Base-by-base conservation (phyloP, 2,888 invertebrate species). In the Mesopsocus fuscifrons region DNA sequence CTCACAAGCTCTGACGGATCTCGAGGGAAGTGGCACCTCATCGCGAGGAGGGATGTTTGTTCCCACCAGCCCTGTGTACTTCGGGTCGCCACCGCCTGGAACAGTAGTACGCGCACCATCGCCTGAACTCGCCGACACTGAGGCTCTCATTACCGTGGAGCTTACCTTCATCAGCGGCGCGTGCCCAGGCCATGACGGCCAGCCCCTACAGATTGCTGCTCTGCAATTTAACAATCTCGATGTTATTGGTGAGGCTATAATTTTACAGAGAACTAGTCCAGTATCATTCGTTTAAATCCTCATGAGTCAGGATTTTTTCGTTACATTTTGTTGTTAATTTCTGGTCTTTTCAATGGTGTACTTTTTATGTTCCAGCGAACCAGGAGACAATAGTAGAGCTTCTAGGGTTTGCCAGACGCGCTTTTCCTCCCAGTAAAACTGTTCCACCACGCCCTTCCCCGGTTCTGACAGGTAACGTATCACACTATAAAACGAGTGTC, bases 351-450 rank as follows among this genome's bases (percentile, higher is more conserved):
- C n/a, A n/a, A n/a, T n/a, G n/a, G n/a, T n/a, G n/a, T n/a, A n/a
- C 18, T 33, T 40, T 15, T 26, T 38, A 48, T 50, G 41, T 56
- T 58, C 11, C 57, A 84, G 88, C 91, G 0, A 94, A 94, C 62
- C 92, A 92, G 59, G 91, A 91, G 60, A 94, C 94, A 0, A 81
- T 94, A 49, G 84, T 92, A 8, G 94, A 95, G 59, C 62, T 95
- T 45, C 71, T 91, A 50, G 84, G 85, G n/a, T 92, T 94, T 57
- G 70, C 75, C 3, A 78, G 80, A 52, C 71, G 87, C 41, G 74
- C 85, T 2, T 68, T 74, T 47, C 72, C 69, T 22, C 62, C 45
- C 47, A 55, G 50, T 48, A 57, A 54, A 46, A 42, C 59, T 45
- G 18, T 52, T 46, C 46, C 47, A 23, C 46, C 42, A 53, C 52